A percentile compares a stretch with the other conserved stretches of the same genome.
Conservation (phyloP, 2,888 invertebrate genomes). For the Idaea straminata region DNA sequence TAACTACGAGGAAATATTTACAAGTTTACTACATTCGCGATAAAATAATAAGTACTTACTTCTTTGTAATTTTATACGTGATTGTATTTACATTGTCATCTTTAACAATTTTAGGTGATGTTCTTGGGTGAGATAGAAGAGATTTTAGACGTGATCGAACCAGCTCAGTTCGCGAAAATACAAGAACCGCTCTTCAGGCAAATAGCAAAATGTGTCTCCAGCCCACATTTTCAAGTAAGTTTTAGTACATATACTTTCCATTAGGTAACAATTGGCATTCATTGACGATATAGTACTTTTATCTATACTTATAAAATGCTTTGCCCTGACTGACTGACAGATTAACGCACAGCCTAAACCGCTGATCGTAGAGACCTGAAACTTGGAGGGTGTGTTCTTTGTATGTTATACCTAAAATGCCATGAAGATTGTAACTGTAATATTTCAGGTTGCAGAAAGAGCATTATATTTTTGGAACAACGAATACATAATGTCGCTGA, state of each 20-base stretch:
- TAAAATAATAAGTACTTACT: background rate
- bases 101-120: slow-evolving; percentile 87
- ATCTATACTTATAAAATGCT: too few species aligned
- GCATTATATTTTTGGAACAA: slow-evolving; percentile 99
- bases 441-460: slow-evolving; percentile 95
- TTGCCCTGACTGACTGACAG: too few species aligned
- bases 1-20: background rate
- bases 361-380: too few species aligned
- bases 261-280: too few species aligned
- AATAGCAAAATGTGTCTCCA: slow-evolving; percentile 99
- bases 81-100: background rate
- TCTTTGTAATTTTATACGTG: background rate
- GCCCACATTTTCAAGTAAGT: slow-evolving; percentile 98
- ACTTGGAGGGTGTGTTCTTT: too few species aligned
- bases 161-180: slow-evolving; percentile 98
- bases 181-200: slow-evolving; percentile 99
- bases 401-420: slow-evolving; percentile 2
- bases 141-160: slow-evolving; percentile 99
- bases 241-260: slow-evolving; percentile 1
- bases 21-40: background rate
- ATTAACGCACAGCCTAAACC: too few species aligned
- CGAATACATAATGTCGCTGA: slow-evolving; percentile 99
- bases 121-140: slow-evolving; percentile 99
- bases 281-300: too few species aligned
- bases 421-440: background rate